phyloP scores from a whole-genome alignment of 2,113 vertebrate species.

The Cavia aperea region DNA sequence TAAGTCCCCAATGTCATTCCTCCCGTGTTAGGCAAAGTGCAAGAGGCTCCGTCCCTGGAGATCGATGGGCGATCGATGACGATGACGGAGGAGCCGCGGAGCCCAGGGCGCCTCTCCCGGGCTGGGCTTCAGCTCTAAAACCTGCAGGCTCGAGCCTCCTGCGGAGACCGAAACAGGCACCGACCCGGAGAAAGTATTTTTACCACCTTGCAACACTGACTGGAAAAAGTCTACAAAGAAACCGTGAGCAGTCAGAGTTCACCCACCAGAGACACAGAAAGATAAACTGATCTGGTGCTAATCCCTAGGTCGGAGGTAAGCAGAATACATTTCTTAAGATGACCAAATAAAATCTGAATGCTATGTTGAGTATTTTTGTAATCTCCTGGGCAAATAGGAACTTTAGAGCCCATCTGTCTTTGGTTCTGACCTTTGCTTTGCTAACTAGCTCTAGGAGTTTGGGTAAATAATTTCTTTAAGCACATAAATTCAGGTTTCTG shows the following conservation, averaged over 20 bases:
- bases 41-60: background rate
- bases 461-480: background rate
- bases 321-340: background rate
- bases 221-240: background rate
- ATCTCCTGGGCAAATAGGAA: background rate
- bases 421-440: background rate
- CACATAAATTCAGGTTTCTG: background rate
- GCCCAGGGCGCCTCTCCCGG: background rate
- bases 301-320: constrained; percentile 32
- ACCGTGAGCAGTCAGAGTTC: background rate
- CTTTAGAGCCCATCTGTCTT: background rate
- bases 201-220: background rate
- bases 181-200: background rate
- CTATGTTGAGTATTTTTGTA: background rate
- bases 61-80: no score
- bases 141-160: background rate
- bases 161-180: background rate
- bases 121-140: constrained; percentile 2
- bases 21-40: background rate
- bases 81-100: no score
- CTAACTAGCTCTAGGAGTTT: background rate
- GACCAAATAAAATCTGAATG: background rate
- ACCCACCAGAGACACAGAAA: background rate
- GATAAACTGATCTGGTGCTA: background rate
- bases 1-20: background rate